These are phyloP conservation scores for Phortica variegata DNA, from an alignment of 1,140 invertebrate species.

Conservation along the genomic window DNA sequence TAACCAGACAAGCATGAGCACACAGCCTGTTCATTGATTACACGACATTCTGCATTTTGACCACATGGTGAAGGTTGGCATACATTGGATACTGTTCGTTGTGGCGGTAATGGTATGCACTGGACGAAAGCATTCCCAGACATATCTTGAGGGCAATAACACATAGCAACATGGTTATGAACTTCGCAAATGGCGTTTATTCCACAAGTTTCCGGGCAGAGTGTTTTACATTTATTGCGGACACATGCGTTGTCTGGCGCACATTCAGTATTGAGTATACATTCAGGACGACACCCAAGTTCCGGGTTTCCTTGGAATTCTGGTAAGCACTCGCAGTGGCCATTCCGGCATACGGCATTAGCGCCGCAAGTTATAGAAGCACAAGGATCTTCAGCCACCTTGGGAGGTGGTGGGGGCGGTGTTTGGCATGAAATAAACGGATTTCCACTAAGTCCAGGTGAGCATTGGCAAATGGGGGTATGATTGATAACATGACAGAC, in stretches of 20 bases:
- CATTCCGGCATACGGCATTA: constrained; percentile 71
- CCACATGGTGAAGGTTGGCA: constrained; percentile 77
- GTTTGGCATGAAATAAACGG: no score
- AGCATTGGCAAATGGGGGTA: constrained; percentile 67
- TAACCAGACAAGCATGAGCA: constrained; percentile 72
- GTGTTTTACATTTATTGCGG: constrained; percentile 71
- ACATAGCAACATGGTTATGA: constrained; percentile 73
- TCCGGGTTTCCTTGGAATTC: constrained; percentile 71
- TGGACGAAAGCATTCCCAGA: constrained; percentile 73
- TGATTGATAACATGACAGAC: constrained; percentile 66
- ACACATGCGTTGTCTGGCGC: constrained; percentile 68
- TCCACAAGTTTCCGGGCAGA: constrained; percentile 79
- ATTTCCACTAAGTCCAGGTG: constrained; percentile 61
- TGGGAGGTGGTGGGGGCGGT: constrained; percentile 38
- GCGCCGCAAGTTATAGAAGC: constrained; percentile 70
- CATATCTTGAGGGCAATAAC: constrained; percentile 68
- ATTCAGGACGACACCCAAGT: constrained; percentile 72
- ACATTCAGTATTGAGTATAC: constrained; percentile 74
- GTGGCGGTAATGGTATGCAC: constrained; percentile 62
- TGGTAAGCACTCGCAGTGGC: constrained; percentile 59
- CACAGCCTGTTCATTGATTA: constrained; percentile 65
- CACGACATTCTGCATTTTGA: constrained; percentile 69
- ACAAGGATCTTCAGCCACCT: no score
- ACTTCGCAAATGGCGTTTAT: constrained; percentile 69
- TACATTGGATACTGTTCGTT: no score